Conservation (phyloP, 2,888 invertebrate species). For the Melangyna quadrimaculata region DNA sequence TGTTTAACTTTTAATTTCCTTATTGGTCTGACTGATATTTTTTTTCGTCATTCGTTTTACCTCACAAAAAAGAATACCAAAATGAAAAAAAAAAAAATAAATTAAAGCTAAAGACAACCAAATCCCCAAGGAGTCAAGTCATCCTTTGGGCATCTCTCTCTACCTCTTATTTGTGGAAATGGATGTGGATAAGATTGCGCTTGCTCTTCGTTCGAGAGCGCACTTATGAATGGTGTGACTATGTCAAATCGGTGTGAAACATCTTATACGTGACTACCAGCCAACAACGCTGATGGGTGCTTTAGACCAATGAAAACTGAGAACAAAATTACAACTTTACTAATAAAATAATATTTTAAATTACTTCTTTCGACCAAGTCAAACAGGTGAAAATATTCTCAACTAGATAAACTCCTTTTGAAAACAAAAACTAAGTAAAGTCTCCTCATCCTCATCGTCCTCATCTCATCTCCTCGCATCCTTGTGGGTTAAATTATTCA, state of each 20-base stretch:
- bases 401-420: neutral
- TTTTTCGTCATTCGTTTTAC: neutral
- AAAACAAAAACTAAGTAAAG: neutral
- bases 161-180: neutral
- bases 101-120: neutral
- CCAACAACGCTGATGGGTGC: slow-evolving; percentile 33
- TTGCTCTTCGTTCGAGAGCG: neutral
- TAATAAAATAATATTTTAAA: slow-evolving; percentile 1
- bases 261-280: slow-evolving; percentile 62
- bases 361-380: neutral
- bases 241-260: slow-evolving; percentile 63
- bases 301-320: slow-evolving; percentile 5
- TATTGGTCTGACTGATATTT: slow-evolving; percentile 18
- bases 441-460: neutral
- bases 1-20: slow-evolving; percentile 51
- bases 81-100: neutral
- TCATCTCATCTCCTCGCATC: neutral
- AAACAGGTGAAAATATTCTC: neutral
- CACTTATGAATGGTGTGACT: slow-evolving; percentile 59
- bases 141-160: slow-evolving; percentile 24
- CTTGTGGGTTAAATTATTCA: neutral
- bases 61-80: neutral
- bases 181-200: slow-evolving; percentile 15
- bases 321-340: neutral
- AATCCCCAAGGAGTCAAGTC: slow-evolving; percentile 43